phyloP scores from a whole-genome alignment of 1,140 invertebrate genomes.

The Nebria ingens region DNA sequence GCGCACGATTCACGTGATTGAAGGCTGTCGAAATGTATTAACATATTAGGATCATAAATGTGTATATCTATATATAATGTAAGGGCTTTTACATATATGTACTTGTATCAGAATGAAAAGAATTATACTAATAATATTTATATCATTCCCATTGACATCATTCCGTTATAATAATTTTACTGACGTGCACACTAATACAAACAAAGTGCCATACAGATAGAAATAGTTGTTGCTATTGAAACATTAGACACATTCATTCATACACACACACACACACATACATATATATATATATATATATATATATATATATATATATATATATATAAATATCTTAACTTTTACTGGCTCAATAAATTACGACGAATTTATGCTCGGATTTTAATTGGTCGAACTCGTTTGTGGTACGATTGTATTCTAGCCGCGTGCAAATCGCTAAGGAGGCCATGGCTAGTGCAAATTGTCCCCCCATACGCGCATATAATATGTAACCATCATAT shows the following conservation, averaged over 20 bases:
- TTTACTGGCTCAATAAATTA: slow-evolving; percentile 9
- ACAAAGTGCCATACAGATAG: neutral
- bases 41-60: too few relatives aligned
- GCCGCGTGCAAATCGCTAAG: neutral
- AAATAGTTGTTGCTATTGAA: neutral
- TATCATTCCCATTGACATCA: slow-evolving; percentile 4
- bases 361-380: neutral
- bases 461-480: neutral
- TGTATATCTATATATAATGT: too few relatives aligned
- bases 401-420: neutral
- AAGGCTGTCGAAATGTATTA: too few relatives aligned
- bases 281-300: slow-evolving; percentile 10
- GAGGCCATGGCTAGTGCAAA: slow-evolving; percentile 3
- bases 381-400: slow-evolving; percentile 3
- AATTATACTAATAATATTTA: neutral
- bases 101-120: neutral
- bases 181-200: neutral
- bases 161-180: slow-evolving; percentile 5
- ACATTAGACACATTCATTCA: too few relatives aligned
- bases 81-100: too few relatives aligned
- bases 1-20: too few relatives aligned
- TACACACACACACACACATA: slow-evolving; percentile 1
- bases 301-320: slow-evolving; percentile 3
- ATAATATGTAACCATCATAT: too few relatives aligned
- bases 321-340: slow-evolving; percentile 9